Evolutionary conservation across 2,113 vertebrate genomes (phyloP), one percentile per base, ranked within the genome.

Genomic region (Periophthalmus modestus): DNA sequence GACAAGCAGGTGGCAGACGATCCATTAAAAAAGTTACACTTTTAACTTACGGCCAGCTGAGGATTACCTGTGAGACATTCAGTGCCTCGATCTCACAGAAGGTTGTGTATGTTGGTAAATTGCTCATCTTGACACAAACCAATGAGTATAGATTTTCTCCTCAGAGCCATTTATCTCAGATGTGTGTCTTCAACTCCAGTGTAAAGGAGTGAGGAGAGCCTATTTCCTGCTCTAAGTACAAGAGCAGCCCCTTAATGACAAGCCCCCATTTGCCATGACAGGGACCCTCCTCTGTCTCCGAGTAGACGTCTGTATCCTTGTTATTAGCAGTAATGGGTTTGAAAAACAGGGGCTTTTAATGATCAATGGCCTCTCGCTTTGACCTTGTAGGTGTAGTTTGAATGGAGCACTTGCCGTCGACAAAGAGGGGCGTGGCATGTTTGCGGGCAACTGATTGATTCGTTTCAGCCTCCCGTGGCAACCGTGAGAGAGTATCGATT

Each of bases 391-490:
- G 79, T 69, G 57, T 70, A 36, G 50, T 57, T 21, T 77, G 52
- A 73, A 61, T 47, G 18, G 2, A 68, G 59, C n/a, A 16, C 19
- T 24, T 34, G 70, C 74, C 52, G 69, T 72, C 28, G 43, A 63
- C 21, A 19, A 21, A 66, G 24, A 57, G 55, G 69, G 19, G 13
- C 13, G 52, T 57, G 14, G 47, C 68, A 59, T 66, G 50, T 77
- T 66, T 69, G 78, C 77, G 72, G 74, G 68, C 54, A 68, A 28
- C 23, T 70, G 67, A 89, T 83, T 85, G 88, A 89, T 87, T 82
- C 85, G 84, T 80, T 90, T 83, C 57, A 73, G 70, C 24, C 73
- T 80, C 73, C 61, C 2, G 19, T 43, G 58, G 81, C 18, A 7
- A 52, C 75, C 33, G 62, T 65, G 62, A 65, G 62, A 24, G 34